These are phyloP conservation scores for Salvator merianae DNA, from an alignment of 2,113 vertebrate genomes.

Conservation along the genomic window DNA sequence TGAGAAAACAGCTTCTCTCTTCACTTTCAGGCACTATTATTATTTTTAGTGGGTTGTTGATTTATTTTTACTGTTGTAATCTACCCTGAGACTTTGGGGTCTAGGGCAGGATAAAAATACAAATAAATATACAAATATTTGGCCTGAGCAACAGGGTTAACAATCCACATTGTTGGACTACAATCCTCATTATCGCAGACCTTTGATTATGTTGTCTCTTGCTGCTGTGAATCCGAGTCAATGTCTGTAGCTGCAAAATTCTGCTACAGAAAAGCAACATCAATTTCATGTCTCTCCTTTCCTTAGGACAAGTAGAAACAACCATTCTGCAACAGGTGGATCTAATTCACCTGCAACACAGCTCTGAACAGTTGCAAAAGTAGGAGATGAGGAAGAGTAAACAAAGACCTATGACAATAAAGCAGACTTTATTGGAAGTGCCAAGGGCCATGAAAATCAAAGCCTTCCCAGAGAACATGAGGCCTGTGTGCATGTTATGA, in stretches of 20 bases:
- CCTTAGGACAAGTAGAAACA: neutral
- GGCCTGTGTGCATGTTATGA: slow-evolving; percentile 64
- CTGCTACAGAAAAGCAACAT: neutral
- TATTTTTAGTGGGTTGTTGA: too few species aligned
- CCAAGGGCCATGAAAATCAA: slow-evolving; percentile 67
- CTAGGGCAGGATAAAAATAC: neutral
- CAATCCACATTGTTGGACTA: neutral
- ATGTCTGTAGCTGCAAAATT: neutral
- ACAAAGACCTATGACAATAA: slow-evolving; percentile 16
- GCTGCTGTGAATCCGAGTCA: neutral
- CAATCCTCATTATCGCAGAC: neutral
- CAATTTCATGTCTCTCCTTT: neutral
- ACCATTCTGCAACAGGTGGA: neutral
- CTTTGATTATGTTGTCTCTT: too few species aligned
- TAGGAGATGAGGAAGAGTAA: neutral
- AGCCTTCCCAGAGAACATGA: slow-evolving; percentile 54
- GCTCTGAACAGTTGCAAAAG: neutral
- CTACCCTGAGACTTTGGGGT: too few species aligned
- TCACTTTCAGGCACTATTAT: too few species aligned
- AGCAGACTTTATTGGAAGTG: slow-evolving; percentile 68
- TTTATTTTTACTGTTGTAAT: too few species aligned
- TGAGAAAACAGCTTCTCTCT: too few species aligned
- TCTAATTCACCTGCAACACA: neutral
- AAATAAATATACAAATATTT: neutral
- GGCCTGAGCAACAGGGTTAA: neutral